A percentile compares a stretch with the other conserved stretches of the same genome.
Conservation (phyloP, 2,888 invertebrate species). For the Noctua comes region DNA sequence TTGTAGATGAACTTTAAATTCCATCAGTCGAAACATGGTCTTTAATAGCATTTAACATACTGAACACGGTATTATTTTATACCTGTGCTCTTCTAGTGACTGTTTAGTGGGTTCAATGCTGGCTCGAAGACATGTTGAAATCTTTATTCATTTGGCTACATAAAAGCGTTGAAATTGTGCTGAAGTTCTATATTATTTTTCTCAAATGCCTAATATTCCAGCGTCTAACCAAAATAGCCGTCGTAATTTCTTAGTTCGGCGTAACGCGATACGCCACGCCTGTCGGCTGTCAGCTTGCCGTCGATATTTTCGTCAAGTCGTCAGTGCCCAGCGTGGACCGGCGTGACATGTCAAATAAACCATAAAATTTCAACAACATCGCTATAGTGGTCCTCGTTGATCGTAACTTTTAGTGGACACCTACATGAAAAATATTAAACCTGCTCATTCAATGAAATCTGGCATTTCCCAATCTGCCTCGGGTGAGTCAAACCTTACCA, state of each 20-base stretch:
- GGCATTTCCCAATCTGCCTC: slow-evolving; percentile 70
- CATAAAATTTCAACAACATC: slow-evolving; percentile 73
- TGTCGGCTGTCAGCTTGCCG: slow-evolving; percentile 81
- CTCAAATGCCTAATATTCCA: slow-evolving; percentile 71
- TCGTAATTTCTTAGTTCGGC: slow-evolving; percentile 79
- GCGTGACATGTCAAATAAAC: slow-evolving; percentile 81
- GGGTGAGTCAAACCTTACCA: slow-evolving; percentile 75
- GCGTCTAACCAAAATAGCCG: slow-evolving; percentile 77
- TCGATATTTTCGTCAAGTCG: slow-evolving; percentile 87
- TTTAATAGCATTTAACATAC: slow-evolving; percentile 40
- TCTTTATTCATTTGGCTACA: slow-evolving; percentile 37
- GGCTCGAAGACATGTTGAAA: slow-evolving; percentile 32
- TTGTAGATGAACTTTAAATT: slow-evolving; percentile 69
- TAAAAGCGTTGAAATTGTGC: slow-evolving; percentile 53
- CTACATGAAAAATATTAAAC: slow-evolving; percentile 41
- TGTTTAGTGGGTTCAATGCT: slow-evolving; percentile 20
- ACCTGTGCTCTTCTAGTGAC: slow-evolving; percentile 21
- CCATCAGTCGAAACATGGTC: slow-evolving; percentile 57
- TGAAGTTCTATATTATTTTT: slow-evolving; percentile 58
- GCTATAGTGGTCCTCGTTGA: slow-evolving; percentile 53
- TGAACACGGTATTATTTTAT: slow-evolving; percentile 39
- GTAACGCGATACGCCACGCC: slow-evolving; percentile 83
- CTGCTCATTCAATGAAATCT: slow-evolving; percentile 60
- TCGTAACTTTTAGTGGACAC: slow-evolving; percentile 69
- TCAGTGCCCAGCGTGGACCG: slow-evolving; percentile 71